phyloP scores from a whole-genome alignment of 2,888 invertebrate species.

The Meteorus cinctellus region DNA sequence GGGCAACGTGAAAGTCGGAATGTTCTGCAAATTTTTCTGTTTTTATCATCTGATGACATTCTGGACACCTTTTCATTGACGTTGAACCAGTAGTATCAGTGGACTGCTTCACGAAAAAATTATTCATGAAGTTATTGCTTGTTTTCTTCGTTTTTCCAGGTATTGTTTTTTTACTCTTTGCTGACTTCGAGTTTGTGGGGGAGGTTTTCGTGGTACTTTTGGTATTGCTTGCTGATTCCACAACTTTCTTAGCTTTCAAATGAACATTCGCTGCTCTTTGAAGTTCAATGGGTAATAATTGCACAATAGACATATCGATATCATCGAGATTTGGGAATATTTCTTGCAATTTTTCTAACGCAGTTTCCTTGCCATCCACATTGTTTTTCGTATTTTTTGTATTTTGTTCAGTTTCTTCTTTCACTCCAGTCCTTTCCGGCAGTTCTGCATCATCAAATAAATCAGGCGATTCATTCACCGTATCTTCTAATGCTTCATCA shows the following conservation, averaged over 20 bases:
- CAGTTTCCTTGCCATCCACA: conserved; percentile 27
- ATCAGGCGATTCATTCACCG: conserved; percentile 27
- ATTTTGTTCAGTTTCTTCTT: not conserved
- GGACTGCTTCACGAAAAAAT: conserved; percentile 74
- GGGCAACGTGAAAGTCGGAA: conserved; percentile 89
- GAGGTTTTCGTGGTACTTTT: conserved; percentile 49
- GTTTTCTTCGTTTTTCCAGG: conserved; percentile 51
- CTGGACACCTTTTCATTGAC: conserved; percentile 77
- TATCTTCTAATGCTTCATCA: not conserved
- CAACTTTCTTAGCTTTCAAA: conserved; percentile 48
- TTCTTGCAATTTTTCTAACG: conserved; percentile 63
- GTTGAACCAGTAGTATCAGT: conserved; percentile 60
- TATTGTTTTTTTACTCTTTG: conserved; percentile 48
- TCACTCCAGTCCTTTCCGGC: not conserved
- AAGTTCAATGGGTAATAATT: conserved; percentile 69
- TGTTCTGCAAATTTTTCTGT: conserved; percentile 82
- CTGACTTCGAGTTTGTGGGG: conserved; percentile 47
- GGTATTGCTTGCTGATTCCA: conserved; percentile 38
- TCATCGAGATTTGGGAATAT: conserved; percentile 73
- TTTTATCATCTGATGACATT: conserved; percentile 81
- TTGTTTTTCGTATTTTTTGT: conserved; percentile 17
- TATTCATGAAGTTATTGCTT: conserved; percentile 62
- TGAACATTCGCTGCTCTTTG: conserved; percentile 66
- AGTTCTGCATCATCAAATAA: conserved; percentile 30
- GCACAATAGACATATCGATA: conserved; percentile 70